Base-by-base conservation (phyloP, 2,797 vertebrate genomes). In the Sebastolobus alascanus region DNA sequence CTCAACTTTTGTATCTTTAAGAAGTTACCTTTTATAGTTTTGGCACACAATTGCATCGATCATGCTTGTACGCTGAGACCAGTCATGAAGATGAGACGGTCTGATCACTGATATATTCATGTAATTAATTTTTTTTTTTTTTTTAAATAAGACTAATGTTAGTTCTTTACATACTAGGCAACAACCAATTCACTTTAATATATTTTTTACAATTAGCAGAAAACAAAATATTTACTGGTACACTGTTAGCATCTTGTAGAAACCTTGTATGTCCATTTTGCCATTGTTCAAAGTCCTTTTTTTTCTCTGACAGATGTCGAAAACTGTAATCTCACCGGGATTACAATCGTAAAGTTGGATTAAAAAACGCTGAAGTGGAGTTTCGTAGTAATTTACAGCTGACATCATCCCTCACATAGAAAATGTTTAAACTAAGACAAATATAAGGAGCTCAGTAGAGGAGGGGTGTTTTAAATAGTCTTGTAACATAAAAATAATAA, bases 21-120 rank as follows among this genome's bases (percentile, higher is more conserved):
- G 88, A 89, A 95, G 92, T 93, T 89, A 90, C 80, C 89, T 73
- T 73, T 87, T 86, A 79, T 85, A 92, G 87, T 90, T 96, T 96
- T 96, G 96, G 95, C 96, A 96, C 95, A 91, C 84, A 84, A 80
- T 87, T 93, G 92, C 88, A 93, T 90, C 83, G 31, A 80, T 85
- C 92, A 92, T 88, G 91, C 84, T 90, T 81, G 74, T 77, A 83
- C 66, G 43, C 79, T 80, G 81, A 89, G 81, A 92, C 86, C 77
- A 80, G 83, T 74, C 55, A 70, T 75, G 58, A 79, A 70, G 83
- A 68, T 83, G 79, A 90, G 72, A 85, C 58, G 29, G 71, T 86
- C 65, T 77, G 68, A 90, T 89, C 79, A 77, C 82, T 78, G 82
- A 87, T 74, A 85, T 81, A 83, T 80, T 87, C 50, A 75, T 79